phyloP scores from a whole-genome alignment of 2,113 vertebrate genomes.

The Cromileptes altivelis region DNA sequence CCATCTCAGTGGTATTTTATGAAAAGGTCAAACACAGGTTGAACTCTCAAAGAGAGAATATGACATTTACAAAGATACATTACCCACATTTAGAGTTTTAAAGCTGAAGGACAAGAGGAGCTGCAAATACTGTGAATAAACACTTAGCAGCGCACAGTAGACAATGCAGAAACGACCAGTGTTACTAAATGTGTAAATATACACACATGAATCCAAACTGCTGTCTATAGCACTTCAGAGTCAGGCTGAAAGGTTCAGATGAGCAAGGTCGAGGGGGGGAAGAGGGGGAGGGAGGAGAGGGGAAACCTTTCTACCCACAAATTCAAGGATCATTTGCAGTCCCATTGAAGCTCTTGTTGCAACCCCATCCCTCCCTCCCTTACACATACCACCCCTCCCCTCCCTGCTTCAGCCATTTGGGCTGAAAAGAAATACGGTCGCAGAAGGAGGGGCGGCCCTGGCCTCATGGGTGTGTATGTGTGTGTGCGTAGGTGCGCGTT shows the following conservation, averaged over 20 bases:
- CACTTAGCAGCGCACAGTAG: not conserved
- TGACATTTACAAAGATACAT: not conserved
- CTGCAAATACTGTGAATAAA: not conserved
- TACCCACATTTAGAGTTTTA: not conserved
- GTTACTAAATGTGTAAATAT: slow-evolving; percentile 5
- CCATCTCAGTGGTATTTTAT: not conserved
- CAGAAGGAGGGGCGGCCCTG: slow-evolving; percentile 61
- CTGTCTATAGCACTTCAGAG: slow-evolving; percentile 18
- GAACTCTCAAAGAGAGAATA: not conserved
- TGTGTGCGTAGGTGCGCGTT: not conserved
- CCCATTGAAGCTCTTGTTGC: slow-evolving; percentile 77
- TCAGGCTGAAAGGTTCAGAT: slow-evolving; percentile 5
- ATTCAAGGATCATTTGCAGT: slow-evolving; percentile 79
- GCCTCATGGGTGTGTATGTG: slow-evolving; percentile 37
- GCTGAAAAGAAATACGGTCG: slow-evolving; percentile 82
- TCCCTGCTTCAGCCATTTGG: slow-evolving; percentile 57
- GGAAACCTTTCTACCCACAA: slow-evolving; percentile 60
- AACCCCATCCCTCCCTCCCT: slow-evolving; percentile 28
- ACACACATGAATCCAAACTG: not conserved
- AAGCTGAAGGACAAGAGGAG: not conserved
- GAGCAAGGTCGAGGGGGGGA: slow-evolving; percentile 8
- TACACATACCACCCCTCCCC: slow-evolving; percentile 2
- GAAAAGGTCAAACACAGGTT: not conserved
- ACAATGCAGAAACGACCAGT: not conserved
- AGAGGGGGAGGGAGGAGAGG: not conserved